These are phyloP conservation scores for Aix galericulata DNA, from an alignment of 2,113 vertebrate species.

Conservation along the genomic window DNA sequence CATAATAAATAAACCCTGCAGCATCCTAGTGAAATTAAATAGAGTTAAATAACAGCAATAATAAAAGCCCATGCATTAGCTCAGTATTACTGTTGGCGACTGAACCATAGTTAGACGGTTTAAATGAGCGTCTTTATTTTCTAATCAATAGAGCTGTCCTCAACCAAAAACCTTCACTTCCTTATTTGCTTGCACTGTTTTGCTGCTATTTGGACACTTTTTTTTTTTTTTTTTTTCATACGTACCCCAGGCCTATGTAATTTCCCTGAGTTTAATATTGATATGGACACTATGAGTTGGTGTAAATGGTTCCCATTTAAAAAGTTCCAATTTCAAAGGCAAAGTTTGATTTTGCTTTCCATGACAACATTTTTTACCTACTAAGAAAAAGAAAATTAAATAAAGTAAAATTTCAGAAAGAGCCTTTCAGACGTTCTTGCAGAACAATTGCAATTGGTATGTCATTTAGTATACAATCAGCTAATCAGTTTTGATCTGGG, in stretches of 20 bases:
- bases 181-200: background rate
- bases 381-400: background rate
- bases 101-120: background rate
- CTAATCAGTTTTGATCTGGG: background rate
- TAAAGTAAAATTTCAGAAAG: background rate
- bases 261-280: background rate
- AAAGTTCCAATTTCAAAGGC: no score
- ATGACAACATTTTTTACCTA: background rate
- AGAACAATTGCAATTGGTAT: background rate
- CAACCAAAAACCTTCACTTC: background rate
- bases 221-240: background rate
- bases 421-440: background rate
- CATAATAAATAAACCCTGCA: background rate
- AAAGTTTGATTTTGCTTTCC: background rate
- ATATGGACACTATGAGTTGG: fast-evolving
- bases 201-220: background rate
- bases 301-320: background rate
- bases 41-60: background rate
- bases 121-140: background rate
- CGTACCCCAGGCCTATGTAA: background rate
- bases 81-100: fast-evolving
- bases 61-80: background rate
- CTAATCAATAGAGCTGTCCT: background rate
- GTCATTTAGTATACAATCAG: background rate
- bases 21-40: fast-evolving